Percentiles rank a stretch among this genome's conserved stretches.
Evolutionary conservation across 2,888 invertebrate genomes (phyloP).

Genomic region (Erynnis tages): DNA sequence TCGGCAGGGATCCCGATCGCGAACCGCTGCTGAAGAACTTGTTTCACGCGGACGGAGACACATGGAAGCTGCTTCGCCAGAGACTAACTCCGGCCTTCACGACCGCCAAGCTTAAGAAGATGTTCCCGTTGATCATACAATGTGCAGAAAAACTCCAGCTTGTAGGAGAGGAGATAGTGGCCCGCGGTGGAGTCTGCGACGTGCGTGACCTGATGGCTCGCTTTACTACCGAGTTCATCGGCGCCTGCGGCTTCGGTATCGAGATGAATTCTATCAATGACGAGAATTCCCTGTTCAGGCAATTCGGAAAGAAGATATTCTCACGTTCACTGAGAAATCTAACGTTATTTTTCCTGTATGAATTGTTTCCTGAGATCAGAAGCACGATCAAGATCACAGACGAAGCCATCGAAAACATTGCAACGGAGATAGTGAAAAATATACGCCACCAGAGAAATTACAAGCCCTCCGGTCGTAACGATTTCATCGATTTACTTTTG

Average conservation of each 20-base stretch:
- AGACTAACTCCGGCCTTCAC: conserved; percentile 64
- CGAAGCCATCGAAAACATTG: conserved; percentile 32
- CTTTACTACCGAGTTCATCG: conserved; percentile 52
- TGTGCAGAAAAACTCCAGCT: conserved; percentile 55
- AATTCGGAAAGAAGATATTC: conserved; percentile 42
- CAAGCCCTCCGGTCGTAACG: conserved; percentile 49
- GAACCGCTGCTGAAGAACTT: conserved; percentile 53
- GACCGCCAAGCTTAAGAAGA: conserved; percentile 56
- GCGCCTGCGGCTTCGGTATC: conserved; percentile 51
- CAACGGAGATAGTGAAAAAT: conserved; percentile 42
- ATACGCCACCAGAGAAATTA: conserved; percentile 51
- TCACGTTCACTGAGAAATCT: conserved; percentile 35
- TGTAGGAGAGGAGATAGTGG: conserved; percentile 33
- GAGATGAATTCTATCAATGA: conserved; percentile 44
- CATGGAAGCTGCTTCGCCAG: conserved; percentile 60
- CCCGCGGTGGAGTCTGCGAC: conserved; percentile 41
- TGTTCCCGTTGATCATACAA: conserved; percentile 62
- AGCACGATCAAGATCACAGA: conserved; percentile 35
- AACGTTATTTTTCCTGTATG: conserved; percentile 34
- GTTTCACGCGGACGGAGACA: conserved; percentile 58
- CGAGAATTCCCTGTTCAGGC: conserved; percentile 46
- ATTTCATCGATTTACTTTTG: conserved; percentile 48
- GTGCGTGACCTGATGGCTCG: conserved; percentile 48
- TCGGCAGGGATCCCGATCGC: conserved; percentile 42
- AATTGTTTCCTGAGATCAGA: no score